Conservation (phyloP, 2,113 vertebrate genomes). For the Prolemur simus region DNA sequence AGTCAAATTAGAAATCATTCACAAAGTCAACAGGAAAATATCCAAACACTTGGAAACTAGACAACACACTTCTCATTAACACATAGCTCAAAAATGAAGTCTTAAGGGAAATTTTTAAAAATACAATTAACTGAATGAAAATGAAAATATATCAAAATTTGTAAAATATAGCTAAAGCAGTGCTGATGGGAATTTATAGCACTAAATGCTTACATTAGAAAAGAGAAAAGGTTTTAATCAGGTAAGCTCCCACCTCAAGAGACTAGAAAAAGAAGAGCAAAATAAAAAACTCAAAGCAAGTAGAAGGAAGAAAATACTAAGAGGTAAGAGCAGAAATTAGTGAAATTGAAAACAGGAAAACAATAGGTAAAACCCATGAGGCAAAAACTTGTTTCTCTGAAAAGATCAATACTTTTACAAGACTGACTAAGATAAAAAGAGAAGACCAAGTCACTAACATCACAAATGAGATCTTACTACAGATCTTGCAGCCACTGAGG, state of each 20-base stretch:
- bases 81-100: constrained; percentile 16
- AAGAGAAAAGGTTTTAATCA: constrained; percentile 41
- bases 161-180: constrained; percentile 7
- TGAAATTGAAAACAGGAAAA: constrained; percentile 32
- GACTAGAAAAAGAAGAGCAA: constrained; percentile 29
- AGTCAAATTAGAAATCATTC: constrained; percentile 54
- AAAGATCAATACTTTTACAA: constrained; percentile 3
- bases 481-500: neutral
- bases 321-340: neutral
- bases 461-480: constrained; percentile 7
- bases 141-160: constrained; percentile 29
- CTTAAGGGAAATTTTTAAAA: neutral
- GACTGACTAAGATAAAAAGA: constrained; percentile 4
- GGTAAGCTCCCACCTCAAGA: constrained; percentile 8
- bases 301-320: constrained; percentile 8
- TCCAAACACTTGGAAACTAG: constrained; percentile 36
- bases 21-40: constrained; percentile 36
- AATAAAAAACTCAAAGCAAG: constrained; percentile 35
- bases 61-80: constrained; percentile 32
- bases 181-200: neutral
- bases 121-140: constrained; percentile 45
- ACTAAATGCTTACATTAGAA: constrained; percentile 30
- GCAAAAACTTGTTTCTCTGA: constrained; percentile 16
- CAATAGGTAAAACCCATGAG: constrained; percentile 48
- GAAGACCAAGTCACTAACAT: neutral